Base-by-base conservation (phyloP, 2,888 invertebrate genomes). In the Polymixis flavicincta region DNA sequence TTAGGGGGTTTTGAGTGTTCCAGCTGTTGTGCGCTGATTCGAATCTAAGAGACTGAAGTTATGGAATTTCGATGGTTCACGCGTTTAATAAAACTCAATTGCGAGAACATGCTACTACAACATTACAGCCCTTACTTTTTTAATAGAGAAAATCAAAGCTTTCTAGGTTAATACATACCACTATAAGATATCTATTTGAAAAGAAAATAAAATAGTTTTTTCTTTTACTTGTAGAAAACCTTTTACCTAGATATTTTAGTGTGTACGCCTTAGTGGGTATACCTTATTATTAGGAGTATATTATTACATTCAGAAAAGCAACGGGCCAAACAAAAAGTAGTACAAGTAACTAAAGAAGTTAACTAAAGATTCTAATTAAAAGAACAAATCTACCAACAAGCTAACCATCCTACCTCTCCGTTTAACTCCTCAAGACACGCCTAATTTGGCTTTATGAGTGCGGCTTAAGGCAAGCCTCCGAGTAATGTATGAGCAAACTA, bases 401-500 rank as follows among this genome's bases (percentile, higher is more conserved):
- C 52, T 78, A 52, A 6, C 61, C 74, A 69, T 76, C 42, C 76
- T 55, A 48, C 9, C 11, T 0, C 9, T 14, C 84, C 59, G 87
- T 92, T 66, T 88, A 88, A 89, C 81, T 54, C 76, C n/a, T 50
- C 80, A 90, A 90, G 91, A 92, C 90, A 90, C 88, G 92, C 91
- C 94, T 94, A 94, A 94, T 94, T 94, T 93, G 93, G 93, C 92
- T 94, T 94, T 94, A 94, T 92, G 94, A 92, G 92, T 87, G 89
- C 88, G 91, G 91, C 92, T 88, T 80, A 85, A 82, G 93, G 90
- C 89, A 83, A 84, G 88, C 87, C 90, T 85, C 78, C 85, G 85
- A 87, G 88, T 90, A 89, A 92, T 90, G 89, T 91, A 92, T 87
- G 93, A 87, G 91, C 85, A 89, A 89, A 90, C 91, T 90, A 91